Evolutionary conservation across 2,113 vertebrate genomes (phyloP), one percentile per base, ranked within the genome.

Genomic region (Brienomyrus brachyistius): DNA sequence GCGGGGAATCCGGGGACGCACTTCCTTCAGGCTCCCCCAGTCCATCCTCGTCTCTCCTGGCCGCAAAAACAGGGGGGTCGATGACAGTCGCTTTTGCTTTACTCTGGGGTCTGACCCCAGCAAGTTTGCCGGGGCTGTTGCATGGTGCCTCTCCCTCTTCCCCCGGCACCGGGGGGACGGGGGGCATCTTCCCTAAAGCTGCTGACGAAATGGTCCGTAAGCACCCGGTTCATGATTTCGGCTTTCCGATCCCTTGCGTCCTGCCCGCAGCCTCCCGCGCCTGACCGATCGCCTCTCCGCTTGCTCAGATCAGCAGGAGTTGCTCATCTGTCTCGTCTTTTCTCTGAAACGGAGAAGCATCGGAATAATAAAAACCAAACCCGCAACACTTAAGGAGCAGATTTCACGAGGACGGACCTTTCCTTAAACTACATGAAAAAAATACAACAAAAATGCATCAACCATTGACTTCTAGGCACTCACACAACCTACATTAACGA

Each of bases 151-250:
- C 97, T 93, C 98, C 98, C 97, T 99, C 98, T 94, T 99, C 97
- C 91, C 98, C 98, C 0, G 98, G 98, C 90, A 99, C 98, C 0
- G 98, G 98, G 90, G 90, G 98, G 98, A 86, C 98, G 95, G 50
- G 98, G 98, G 88, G 97, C 98, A 97, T 99, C 98, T 96, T 99
- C 98, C 90, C 97, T 96, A 95, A 99, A 99, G 96, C 98, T 99
- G 94, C 95, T 97, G 95, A 95, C 95, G 93, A 96, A 92, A 88
- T 94, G 97, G 94, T 99, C 97, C 87, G 97, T 95, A 89, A 99
- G 97, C 93, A 94, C 94, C 91, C 97, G 96, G 94, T 97, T 99
- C 98, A 99, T 99, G 97, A 96, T 94, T 97, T 93, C 93, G 70
- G 48, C 47, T 48, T 50, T 7, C 50, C 11, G 52, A 19, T 90